Evolutionary conservation across 2,113 vertebrate species (phyloP), one percentile per base, ranked within the genome.

Genomic region (Trachemys scripta): DNA sequence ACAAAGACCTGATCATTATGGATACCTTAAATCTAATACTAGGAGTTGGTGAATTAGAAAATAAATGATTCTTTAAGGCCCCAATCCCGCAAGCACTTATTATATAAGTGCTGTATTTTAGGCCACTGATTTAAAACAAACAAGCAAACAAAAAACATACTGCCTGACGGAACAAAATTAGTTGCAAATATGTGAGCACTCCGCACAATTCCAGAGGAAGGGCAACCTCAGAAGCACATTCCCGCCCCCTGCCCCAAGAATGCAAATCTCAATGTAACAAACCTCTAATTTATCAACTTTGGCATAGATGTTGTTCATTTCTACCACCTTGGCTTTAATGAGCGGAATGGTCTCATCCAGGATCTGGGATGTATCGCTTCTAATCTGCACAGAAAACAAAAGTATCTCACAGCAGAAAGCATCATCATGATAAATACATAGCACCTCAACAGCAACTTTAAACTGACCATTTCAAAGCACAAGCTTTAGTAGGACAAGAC

Each of bases 261-360:
- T 35, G 24, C 50, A 88, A 50, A 51, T 50, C 89, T 86, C 85
- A 20, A 91, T 85, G 49, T 20, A 54, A 96, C 96, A 42, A 84
- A 98, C 98, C 98, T 98, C 97, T 22, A 96, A 91, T 90, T 92
- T 97, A 92, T 98, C 97, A 62, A 91, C 94, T 87, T 84, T 96
- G 65, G 95, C 14, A 5, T 91, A 98, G 94, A 98, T 31, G 50
- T 80, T 88, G 79, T 87, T 97, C 94, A 97, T 95, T 91, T 98
- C 97, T 22, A 78, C 90, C 87, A 94, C 91, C 56, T 96, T 95
- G 84, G 90, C 90, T 88, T 96, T 96, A 57, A 98, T 69, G 8
- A 97, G 85, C 0, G 80, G 98, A 86, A 98, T 90, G 65, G 93
- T 93, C 57, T 98, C 93, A 0, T 97, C 95, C 80, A 98, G 56